These are phyloP conservation scores for Stigmatopora argus DNA, from an alignment of 2,113 vertebrate genomes.

Conservation along the genomic window DNA sequence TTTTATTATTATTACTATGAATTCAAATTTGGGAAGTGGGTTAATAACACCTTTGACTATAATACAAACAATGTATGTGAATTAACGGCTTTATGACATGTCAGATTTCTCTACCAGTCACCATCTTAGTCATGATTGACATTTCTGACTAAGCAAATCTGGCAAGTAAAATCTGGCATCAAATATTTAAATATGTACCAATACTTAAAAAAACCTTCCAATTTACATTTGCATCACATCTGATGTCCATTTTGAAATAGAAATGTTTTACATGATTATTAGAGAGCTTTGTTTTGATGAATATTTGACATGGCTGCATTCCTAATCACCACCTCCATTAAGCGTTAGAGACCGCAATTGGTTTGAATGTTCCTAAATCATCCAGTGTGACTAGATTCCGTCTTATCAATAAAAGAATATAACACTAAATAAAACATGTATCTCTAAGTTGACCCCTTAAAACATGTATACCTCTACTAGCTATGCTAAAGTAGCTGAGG, in stretches of 20 bases:
- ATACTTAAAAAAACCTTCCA: too few species aligned
- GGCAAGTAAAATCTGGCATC: too few species aligned
- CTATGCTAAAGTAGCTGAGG: slow-evolving; percentile 24
- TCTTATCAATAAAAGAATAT: not conserved
- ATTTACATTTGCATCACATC: not conserved
- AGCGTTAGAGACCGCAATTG: not conserved
- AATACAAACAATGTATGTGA: too few species aligned
- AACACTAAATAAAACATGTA: not conserved
- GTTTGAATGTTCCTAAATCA: not conserved
- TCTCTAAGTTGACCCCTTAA: not conserved
- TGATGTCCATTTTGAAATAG: not conserved
- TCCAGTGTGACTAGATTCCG: not conserved
- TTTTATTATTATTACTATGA: too few species aligned
- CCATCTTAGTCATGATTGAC: too few species aligned
- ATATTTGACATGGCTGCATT: not conserved
- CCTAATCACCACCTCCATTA: not conserved
- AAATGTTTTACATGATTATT: too few species aligned
- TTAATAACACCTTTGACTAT: too few species aligned
- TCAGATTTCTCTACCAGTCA: too few species aligned
- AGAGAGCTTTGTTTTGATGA: not conserved
- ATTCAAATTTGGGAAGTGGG: too few species aligned
- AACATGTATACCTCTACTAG: slow-evolving; percentile 3
- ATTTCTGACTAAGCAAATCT: too few species aligned
- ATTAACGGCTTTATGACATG: too few species aligned
- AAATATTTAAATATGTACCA: too few species aligned